phyloP scores from a whole-genome alignment of 37 sponge, comb jelly and placozoan genomes.

The Eunapius fragilis region DNA sequence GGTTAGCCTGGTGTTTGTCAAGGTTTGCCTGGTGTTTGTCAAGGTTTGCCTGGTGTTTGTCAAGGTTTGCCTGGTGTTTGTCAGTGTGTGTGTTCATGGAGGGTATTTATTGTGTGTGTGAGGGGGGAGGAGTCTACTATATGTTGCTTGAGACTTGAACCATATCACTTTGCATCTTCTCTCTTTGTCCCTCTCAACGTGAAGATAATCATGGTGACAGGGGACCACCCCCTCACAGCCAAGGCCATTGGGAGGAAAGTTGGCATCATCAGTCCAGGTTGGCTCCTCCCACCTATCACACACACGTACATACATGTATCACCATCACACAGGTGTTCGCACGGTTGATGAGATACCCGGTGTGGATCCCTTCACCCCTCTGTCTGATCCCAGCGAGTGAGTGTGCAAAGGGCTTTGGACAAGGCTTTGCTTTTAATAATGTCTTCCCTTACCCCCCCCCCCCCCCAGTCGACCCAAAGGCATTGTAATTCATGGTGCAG shows the following conservation, averaged over 20 bases:
- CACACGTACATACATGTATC: neutral
- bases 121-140: no score
- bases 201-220: constrained; percentile 97
- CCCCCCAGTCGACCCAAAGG: constrained; percentile 38
- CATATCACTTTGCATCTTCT: no score
- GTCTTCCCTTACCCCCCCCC: neutral
- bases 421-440: neutral
- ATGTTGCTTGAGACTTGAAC: no score
- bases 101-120: neutral
- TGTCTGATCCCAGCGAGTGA: neutral
- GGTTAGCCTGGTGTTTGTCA: neutral
- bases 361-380: neutral
- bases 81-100: no score
- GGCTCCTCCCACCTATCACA: neutral
- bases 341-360: neutral
- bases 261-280: constrained; percentile 91
- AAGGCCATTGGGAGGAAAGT: constrained; percentile 93
- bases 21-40: neutral
- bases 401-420: neutral
- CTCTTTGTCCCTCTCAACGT: no score
- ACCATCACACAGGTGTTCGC: neutral
- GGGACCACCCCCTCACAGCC: constrained; percentile 98
- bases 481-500: constrained; percentile 80
- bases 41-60: neutral
- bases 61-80: neutral